Conservation (phyloP, 2,113 vertebrate species). For the Nycticebus coucang region DNA sequence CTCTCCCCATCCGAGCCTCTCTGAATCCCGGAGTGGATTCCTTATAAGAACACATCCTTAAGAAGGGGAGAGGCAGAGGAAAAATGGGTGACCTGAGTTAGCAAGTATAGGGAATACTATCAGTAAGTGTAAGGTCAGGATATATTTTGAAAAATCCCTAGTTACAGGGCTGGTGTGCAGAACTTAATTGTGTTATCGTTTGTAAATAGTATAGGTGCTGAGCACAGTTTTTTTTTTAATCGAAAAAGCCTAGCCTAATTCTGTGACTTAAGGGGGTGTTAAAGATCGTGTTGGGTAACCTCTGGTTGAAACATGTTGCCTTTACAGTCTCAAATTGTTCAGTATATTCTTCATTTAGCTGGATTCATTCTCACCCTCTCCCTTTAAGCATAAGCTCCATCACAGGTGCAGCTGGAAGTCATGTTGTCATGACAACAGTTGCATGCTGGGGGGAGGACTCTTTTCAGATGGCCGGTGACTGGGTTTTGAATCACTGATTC, state of each 20-base stretch:
- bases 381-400: slow-evolving; percentile 39
- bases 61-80: not conserved
- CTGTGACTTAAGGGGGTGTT: not conserved
- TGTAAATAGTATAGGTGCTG: not conserved
- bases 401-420: slow-evolving; percentile 80
- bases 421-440: slow-evolving; percentile 88
- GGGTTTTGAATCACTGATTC: slow-evolving; percentile 77
- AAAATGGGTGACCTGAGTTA: not conserved
- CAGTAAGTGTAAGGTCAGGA: not conserved
- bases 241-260: not conserved
- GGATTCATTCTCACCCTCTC: slow-evolving; percentile 49
- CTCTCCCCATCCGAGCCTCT: not conserved
- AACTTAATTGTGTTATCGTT: not conserved
- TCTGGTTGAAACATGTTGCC: not conserved
- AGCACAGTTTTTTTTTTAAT: slow-evolving; percentile 30
- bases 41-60: not conserved
- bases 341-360: slow-evolving; percentile 61
- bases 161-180: not conserved
- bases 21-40: not conserved
- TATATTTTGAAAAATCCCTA: not conserved
- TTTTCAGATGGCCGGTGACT: slow-evolving; percentile 81
- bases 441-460: slow-evolving; percentile 72
- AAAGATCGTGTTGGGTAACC: slow-evolving; percentile 9
- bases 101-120: not conserved
- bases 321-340: slow-evolving; percentile 41